Percentiles rank a stretch among this genome's conserved stretches.
Conservation (phyloP, 2,797 vertebrate species). For the Diglossa cyanea region DNA sequence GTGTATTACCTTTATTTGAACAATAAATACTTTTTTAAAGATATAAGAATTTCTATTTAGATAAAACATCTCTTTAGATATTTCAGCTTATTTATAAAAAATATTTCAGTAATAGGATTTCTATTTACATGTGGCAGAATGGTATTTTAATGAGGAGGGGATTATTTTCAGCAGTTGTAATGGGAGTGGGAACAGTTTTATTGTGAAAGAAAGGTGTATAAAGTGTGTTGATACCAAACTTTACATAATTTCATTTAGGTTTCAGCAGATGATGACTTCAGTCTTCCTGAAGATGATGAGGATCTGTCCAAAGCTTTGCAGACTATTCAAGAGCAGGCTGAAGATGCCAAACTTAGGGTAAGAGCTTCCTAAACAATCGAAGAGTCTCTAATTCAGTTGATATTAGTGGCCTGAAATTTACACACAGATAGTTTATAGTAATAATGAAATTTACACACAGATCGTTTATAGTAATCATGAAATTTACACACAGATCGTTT, state of each 20-base stretch:
- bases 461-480: background rate
- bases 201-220: background rate
- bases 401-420: background rate
- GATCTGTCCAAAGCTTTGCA: constrained; percentile 76
- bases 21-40: background rate
- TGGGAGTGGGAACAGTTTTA: background rate
- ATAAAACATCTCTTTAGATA: background rate
- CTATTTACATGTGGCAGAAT: background rate
- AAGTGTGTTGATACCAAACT: background rate
- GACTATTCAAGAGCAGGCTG: constrained; percentile 64
- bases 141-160: background rate
- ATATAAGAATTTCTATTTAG: background rate
- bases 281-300: constrained; percentile 79
- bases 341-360: constrained; percentile 67
- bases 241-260: constrained; percentile 57
- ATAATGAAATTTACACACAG: no score
- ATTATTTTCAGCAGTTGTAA: background rate
- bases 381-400: background rate
- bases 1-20: background rate
- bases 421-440: background rate
- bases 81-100: background rate
- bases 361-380: background rate
- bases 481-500: background rate
- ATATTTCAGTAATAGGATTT: background rate
- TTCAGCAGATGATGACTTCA: constrained; percentile 72